Base-by-base conservation (phyloP, 1,140 invertebrate species). In the Apis florea region DNA sequence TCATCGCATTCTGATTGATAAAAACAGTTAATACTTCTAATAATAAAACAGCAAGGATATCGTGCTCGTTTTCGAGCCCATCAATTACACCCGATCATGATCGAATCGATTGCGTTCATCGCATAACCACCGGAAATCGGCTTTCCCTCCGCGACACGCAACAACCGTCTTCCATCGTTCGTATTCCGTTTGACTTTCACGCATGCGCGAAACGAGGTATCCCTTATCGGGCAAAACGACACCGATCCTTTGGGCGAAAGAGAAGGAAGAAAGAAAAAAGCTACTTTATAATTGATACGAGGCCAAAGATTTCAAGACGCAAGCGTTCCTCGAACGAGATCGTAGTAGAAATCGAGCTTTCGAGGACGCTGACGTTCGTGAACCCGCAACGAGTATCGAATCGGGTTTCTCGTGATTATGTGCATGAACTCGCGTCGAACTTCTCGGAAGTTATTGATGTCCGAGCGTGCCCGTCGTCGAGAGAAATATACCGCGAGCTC, bases 381-480 rank as follows among this genome's bases (percentile, higher is more conserved):
- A 84, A 87, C 68, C 69, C 71, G 11, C 54, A 67, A 71, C 24
- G 47, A 79, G 59, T 78, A 85, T 86, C 83, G 64, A 86, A 79
- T 85, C 72, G 79, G 82, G 19, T 58, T 53, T 64, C 61, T 74
- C 71, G 63, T 15, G 63, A 66, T 79, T 40, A 19, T 15, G 19
- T 15, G 17, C 19, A 19, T 58, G 24, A n/a, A n/a, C n/a, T n/a
- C 17, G 21, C 73, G 8, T 6, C 47, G 21, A 84, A 54, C 54
- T 88, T 86, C 86, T 78, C 26, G 53, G 79, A 86, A 88, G 66
- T 11, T 70, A 67, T 85, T 66, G 58, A 58, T 17, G 70, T 68
- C 24, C 59, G 56, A 79, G 26, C 85, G 80, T 83, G 85, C 40
- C 59, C 53, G 58, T 61, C 73, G 31, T 61, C 73, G 31, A 69